Evolutionary conservation across 2,888 invertebrate genomes (phyloP), one percentile per base, ranked within the genome.

Genomic region (Nephrotoma appendiculata): DNA sequence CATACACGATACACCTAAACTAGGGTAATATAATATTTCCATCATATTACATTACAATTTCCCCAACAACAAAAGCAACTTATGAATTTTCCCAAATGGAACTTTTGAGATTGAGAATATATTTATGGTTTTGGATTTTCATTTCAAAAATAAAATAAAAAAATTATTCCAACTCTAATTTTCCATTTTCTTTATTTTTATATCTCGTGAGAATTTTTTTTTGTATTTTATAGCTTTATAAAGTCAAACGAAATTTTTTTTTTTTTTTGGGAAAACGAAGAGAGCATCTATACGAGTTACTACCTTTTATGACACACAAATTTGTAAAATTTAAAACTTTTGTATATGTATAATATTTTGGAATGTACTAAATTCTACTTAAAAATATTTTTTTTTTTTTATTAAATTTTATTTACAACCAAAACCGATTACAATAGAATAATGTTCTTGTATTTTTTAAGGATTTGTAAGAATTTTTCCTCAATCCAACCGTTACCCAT

Each of bases 21-120:
- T 31, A 71, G 15, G 19, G 71, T 71, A 31, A 31, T 71, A 71
- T 71, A 31, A 9, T 31, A 71, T 84, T 42, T 43, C 15, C 42
- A 84, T 15, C 41, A 41, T 84, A 42, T 84, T 42, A 84, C 43
- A 42, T 84, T 84, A 84, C 43, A 84, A 84, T 84, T 84, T 84
- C 11, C 71, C 71, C 83, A 42, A 84, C 12, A 84, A n/a, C 41
- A 43, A 41, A 84, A 84, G n/a, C 41, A n/a, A 84, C 84, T 84
- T 84, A 84, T 84, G 84, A 84, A 84, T 84, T 84, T 84, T 84
- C 84, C 84, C 84, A 84, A 84, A 84, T 42, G 84, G 84, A 84
- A 84, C 84, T 42, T 84, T 84, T 42, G 84, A 84, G 84, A 84
- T 84, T 84, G 42, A 84, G 43, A 84, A 84, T 84, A 84, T 42